phyloP scores from a whole-genome alignment of 2,113 vertebrate species.

The Thamnophis sirtalis region DNA sequence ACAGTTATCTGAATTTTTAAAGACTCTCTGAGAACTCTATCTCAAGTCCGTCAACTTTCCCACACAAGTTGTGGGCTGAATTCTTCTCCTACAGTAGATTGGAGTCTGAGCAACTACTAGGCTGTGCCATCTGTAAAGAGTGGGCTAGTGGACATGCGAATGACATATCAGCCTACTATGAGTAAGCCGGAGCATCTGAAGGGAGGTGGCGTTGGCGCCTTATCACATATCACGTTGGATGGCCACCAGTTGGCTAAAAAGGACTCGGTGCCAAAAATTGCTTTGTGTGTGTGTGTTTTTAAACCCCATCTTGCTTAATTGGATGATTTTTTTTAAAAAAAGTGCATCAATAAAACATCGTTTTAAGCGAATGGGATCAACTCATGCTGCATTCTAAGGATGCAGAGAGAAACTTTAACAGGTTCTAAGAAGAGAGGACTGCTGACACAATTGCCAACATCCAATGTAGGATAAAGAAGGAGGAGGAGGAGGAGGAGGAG shows the following conservation, averaged over 20 bases:
- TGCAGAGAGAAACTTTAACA: background rate
- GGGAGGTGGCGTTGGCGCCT: background rate
- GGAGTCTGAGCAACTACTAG: background rate
- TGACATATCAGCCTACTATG: background rate
- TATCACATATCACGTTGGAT: background rate
- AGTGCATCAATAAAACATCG: background rate
- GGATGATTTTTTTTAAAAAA: background rate
- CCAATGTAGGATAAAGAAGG: no score
- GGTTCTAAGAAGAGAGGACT: background rate
- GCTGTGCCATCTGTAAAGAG: background rate
- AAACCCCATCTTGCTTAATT: background rate
- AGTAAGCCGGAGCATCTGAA: background rate
- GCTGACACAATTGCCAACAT: no score
- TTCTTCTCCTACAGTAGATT: background rate
- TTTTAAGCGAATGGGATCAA: background rate
- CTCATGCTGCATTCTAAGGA: background rate
- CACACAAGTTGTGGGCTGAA: background rate
- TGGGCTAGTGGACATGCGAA: background rate
- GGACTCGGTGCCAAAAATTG: background rate
- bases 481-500: no score
- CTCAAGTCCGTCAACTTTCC: background rate
- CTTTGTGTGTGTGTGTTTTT: background rate
- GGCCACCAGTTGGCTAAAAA: background rate
- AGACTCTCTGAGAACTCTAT: background rate
- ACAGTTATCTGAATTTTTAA: background rate